phyloP scores from a whole-genome alignment of 2,797 vertebrate species.

The Oophaga sylvatica region DNA sequence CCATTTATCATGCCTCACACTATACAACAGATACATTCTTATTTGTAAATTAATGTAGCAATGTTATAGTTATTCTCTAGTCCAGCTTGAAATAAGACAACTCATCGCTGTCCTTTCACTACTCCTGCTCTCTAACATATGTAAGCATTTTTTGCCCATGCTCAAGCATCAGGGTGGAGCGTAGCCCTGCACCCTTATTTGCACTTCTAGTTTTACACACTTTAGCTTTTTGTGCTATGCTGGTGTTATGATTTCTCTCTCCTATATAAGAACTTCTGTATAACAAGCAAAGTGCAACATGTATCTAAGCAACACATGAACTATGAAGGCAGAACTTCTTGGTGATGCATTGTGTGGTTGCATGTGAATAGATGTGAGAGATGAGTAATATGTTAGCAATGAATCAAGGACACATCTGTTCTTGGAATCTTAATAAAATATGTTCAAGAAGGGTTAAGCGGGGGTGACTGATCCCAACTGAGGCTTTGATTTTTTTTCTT shows the following conservation, averaged over 20 bases:
- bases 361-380: not conserved
- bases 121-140: not conserved
- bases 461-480: not conserved
- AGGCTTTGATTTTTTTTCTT: not conserved
- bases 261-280: not conserved
- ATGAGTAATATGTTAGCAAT: constrained; percentile 4
- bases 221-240: not conserved
- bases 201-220: not conserved
- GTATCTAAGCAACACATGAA: constrained; percentile 47
- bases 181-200: not conserved
- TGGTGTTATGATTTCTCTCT: not conserved
- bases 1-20: too few species aligned
- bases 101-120: too few species aligned
- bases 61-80: too few species aligned
- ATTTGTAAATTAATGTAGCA: too few species aligned
- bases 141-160: not conserved
- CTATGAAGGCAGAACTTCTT: not conserved
- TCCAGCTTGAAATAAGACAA: too few species aligned
- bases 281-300: constrained; percentile 15
- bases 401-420: not conserved
- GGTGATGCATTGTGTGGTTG: not conserved
- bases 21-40: too few species aligned
- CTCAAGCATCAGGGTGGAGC: not conserved
- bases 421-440: not conserved
- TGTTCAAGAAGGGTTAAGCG: not conserved